Percentiles rank a stretch among this genome's conserved stretches.
phyloP scores from a whole-genome alignment of 2,888 invertebrate species.

The Stenichneumon culpator region DNA sequence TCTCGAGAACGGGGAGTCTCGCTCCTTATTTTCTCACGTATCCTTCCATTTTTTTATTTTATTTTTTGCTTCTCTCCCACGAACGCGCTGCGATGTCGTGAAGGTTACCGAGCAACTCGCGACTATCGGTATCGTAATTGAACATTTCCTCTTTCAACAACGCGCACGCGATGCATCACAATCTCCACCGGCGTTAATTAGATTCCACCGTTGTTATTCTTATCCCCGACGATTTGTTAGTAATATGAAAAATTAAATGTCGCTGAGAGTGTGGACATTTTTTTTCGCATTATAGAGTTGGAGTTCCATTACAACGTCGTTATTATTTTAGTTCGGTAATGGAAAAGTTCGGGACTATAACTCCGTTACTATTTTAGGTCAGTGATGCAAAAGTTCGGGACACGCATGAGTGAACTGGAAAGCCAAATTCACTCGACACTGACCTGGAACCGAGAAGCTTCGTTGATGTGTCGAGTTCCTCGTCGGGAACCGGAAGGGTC shows the following conservation, averaged over 20 bases:
- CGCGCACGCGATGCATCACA: constrained; percentile 51
- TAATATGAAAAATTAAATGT: constrained; percentile 23
- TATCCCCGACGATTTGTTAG: constrained; percentile 14
- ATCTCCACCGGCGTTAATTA: constrained; percentile 43
- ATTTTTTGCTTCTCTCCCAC: constrained; percentile 29
- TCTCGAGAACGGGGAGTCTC: constrained; percentile 25
- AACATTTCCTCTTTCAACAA: constrained; percentile 55
- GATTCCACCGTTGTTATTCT: constrained; percentile 42
- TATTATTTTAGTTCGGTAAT: background rate
- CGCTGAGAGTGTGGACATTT: background rate
- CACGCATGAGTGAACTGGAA: constrained; percentile 5
- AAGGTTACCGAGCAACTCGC: constrained; percentile 58
- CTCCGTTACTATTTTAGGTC: background rate
- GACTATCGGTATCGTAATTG: constrained; percentile 57
- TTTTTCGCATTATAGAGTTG: background rate
- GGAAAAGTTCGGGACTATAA: background rate
- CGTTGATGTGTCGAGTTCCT: constrained; percentile 79
- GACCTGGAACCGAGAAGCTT: constrained; percentile 84
- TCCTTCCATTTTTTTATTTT: background rate
- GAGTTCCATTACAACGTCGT: background rate
- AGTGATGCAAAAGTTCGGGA: background rate
- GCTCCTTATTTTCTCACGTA: constrained; percentile 43
- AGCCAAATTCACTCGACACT: constrained; percentile 62
- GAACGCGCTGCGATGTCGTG: constrained; percentile 26
- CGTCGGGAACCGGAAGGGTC: constrained; percentile 74